These are phyloP conservation scores for Neotoma lepida DNA, from an alignment of 2,113 vertebrate species.

Conservation along the genomic window DNA sequence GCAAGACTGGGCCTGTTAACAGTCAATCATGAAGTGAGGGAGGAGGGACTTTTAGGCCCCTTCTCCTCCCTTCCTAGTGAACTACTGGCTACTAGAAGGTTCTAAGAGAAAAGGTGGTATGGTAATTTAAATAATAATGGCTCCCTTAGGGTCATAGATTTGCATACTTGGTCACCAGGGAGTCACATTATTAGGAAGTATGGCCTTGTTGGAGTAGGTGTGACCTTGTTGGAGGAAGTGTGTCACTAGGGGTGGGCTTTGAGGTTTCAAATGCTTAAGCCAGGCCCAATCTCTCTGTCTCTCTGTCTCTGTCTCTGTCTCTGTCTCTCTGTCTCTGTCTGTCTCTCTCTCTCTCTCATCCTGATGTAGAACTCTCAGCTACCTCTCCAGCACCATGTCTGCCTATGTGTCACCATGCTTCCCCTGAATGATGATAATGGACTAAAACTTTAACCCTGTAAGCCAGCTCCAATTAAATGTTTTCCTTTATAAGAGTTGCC, in stretches of 20 bases:
- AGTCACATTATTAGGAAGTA: not conserved
- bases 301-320: not conserved
- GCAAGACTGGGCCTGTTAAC: not conserved
- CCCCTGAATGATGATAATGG: not conserved
- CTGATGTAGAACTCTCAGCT: not conserved
- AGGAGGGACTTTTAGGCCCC: not conserved
- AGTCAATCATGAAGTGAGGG: not conserved
- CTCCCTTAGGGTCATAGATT: not conserved
- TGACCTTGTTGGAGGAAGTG: not conserved
- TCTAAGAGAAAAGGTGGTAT: not conserved
- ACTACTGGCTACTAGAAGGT: not conserved
- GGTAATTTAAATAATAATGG: not conserved
- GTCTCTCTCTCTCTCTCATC: not conserved
- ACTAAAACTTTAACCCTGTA: not conserved
- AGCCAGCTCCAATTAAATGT: not conserved
- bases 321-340: not conserved
- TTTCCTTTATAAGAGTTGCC: not conserved
- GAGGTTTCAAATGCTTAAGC: not conserved
- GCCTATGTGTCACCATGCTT: not conserved
- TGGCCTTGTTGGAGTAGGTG: not conserved
- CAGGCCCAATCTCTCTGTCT: not conserved
- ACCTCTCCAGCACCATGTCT: not conserved
- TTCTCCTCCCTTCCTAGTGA: not conserved
- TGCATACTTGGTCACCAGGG: not conserved
- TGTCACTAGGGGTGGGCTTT: not conserved